These are phyloP conservation scores for Hippocampus guttulatus DNA, from an alignment of 2,113 vertebrate genomes.

Conservation along the genomic window DNA sequence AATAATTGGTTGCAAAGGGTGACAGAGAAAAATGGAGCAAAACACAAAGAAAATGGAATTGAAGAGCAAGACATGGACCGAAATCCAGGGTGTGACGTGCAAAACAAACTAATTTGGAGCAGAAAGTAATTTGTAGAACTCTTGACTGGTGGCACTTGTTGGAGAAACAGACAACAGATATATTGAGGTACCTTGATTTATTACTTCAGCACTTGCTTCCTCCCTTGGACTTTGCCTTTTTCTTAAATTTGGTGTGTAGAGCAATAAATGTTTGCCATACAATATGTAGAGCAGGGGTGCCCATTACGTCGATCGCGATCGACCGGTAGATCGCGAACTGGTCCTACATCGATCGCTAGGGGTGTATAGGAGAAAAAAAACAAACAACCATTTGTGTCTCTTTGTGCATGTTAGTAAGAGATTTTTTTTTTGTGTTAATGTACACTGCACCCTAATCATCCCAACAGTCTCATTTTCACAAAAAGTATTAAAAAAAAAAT, in stretches of 20 bases:
- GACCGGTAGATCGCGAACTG: too few species aligned
- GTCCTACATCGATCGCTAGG: too few species aligned
- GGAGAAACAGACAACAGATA: conserved; percentile 51
- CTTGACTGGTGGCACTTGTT: conserved; percentile 57
- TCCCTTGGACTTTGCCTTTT: conserved; percentile 16
- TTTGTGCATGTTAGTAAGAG: too few species aligned
- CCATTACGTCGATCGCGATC: too few species aligned
- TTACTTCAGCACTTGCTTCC: conserved; percentile 42
- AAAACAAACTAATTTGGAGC: conserved; percentile 64
- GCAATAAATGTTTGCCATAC: conserved; percentile 8
- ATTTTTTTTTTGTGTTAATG: too few species aligned
- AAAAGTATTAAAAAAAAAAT: too few species aligned
- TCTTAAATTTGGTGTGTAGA: conserved; percentile 21
- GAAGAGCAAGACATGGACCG: conserved; percentile 48
- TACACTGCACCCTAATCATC: too few species aligned
- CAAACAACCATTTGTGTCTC: too few species aligned
- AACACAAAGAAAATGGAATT: conserved; percentile 27
- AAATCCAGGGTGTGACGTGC: conserved; percentile 52
- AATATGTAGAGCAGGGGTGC: background rate
- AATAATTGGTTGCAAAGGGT: conserved; percentile 66
- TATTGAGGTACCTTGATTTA: conserved; percentile 52
- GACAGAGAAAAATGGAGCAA: conserved; percentile 52
- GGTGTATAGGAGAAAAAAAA: too few species aligned
- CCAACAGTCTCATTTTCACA: too few species aligned
- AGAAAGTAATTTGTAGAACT: conserved; percentile 66